phyloP scores from a whole-genome alignment of 1,140 invertebrate species.

The Phortica variegata region DNA sequence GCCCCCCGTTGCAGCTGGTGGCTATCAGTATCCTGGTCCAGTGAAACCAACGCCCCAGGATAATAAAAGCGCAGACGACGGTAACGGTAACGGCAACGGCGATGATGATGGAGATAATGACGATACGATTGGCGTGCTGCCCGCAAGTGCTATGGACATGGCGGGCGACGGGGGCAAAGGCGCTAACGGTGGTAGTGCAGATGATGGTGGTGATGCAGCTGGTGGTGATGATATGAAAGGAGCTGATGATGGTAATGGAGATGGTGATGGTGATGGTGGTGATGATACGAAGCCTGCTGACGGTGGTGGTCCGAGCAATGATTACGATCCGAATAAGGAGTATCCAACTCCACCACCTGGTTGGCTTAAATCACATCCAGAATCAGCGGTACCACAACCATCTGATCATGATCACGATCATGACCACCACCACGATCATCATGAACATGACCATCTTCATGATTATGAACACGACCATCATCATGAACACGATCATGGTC shows the following conservation, averaged over 20 bases:
- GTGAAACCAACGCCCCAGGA: conserved; percentile 15
- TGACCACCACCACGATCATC: conserved; percentile 17
- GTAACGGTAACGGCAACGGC: conserved; percentile 3
- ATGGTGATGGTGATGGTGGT: conserved; percentile 14
- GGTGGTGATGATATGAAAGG: conserved; percentile 32
- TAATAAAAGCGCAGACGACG: conserved; percentile 24
- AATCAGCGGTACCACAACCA: conserved; percentile 31
- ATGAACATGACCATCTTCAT: conserved; percentile 36
- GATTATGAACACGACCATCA: conserved; percentile 36
- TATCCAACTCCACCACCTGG: conserved; percentile 49
- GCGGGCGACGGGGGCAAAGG: conserved; percentile 8
- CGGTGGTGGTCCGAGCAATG: no score
- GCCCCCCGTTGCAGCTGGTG: conserved; percentile 14
- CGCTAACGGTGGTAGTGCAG: conserved; percentile 1
- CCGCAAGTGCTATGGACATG: background rate
- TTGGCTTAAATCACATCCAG: conserved; percentile 45
- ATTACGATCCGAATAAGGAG: conserved; percentile 44
- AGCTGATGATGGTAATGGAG: background rate
- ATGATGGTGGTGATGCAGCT: conserved; percentile 11
- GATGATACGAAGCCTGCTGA: conserved; percentile 32
- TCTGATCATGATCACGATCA: conserved; percentile 28
- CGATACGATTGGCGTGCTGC: conserved; percentile 6
- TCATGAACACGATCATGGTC: conserved; percentile 47
- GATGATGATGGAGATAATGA: conserved; percentile 8
- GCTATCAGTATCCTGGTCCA: conserved; percentile 39